Evolutionary conservation across 1,140 invertebrate species (phyloP), one percentile per base, ranked within the genome.

Genomic region (Lithobius niger): DNA sequence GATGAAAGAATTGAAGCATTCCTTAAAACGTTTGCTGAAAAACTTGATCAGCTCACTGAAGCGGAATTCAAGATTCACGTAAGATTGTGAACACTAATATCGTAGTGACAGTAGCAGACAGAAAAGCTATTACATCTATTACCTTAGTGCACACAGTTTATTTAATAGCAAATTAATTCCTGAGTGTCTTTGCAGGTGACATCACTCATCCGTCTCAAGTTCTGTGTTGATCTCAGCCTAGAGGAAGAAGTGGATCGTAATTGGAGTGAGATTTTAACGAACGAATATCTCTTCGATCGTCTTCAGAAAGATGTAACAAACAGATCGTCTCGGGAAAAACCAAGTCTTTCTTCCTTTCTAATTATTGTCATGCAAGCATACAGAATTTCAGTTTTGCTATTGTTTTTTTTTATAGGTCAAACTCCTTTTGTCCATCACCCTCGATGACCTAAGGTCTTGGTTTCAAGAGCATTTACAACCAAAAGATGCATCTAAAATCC

Each of bases 1-100:
- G 82, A 91, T 65, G 63, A 74, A 1, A 76, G 84, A 42, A 86
- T 92, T 44, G 82, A 87, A 63, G 69, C 67, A 19, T 92, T 92
- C 69, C 68, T 90, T 19, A 70, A 73, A 57, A 70, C 77, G 31
- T 84, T 87, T 65, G 62, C 75, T 4, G 67, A 79, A 43, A 77
- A 74, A 16, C 64, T 90, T 22, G 25, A 15, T 27, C 64, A 74
- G 0, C 79, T 84, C 65, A 64, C 74, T 0, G 67, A 77, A 19
- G 71, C 77, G 18, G 78, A 86, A 13, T 80, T 88, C 49, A 64
- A 78, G 15, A 71, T 62, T n/a, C 55, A 67, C 54, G n/a, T n/a
- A n/a, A n/a, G n/a, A n/a, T n/a, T n/a, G n/a, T n/a, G n/a, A n/a
- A n/a, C n/a, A n/a, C n/a, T n/a, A n/a, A n/a, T n/a, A n/a, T n/a